Percentiles rank a stretch among this genome's conserved stretches.
Conservation (phyloP, 2,797 vertebrate species). For the Natrix natrix region DNA sequence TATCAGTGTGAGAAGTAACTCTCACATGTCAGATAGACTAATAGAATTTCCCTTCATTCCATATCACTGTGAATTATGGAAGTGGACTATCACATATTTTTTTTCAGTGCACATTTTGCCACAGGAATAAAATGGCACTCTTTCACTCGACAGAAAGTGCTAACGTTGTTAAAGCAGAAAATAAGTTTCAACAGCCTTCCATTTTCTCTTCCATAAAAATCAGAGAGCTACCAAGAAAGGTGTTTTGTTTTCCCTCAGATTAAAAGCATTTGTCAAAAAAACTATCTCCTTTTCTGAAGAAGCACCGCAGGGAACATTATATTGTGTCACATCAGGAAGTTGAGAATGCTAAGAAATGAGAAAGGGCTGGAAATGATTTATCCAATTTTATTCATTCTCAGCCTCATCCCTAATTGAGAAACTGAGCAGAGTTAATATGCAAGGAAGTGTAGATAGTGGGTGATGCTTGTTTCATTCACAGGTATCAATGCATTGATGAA, state of each 20-base stretch:
- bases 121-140: background rate
- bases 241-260: background rate
- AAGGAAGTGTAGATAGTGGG: background rate
- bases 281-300: background rate
- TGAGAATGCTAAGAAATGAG: background rate
- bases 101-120: background rate
- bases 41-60: background rate
- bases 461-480: background rate
- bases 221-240: background rate
- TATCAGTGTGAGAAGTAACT: background rate
- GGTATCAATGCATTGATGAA: conserved; percentile 9
- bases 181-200: background rate
- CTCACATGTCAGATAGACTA: background rate
- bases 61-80: background rate
- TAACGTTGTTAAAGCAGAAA: background rate
- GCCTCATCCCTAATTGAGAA: background rate
- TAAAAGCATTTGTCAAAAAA: background rate
- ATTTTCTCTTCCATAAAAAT: background rate
- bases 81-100: background rate
- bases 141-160: background rate
- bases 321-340: background rate
- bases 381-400: conserved; percentile 9
- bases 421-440: background rate
- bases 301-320: background rate
- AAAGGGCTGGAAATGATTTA: background rate